A percentile compares a stretch with the other conserved stretches of the same genome.
These are phyloP conservation scores for Bovichtus variegatus DNA, from an alignment of 2,797 vertebrate species.

Conservation along the genomic window DNA sequence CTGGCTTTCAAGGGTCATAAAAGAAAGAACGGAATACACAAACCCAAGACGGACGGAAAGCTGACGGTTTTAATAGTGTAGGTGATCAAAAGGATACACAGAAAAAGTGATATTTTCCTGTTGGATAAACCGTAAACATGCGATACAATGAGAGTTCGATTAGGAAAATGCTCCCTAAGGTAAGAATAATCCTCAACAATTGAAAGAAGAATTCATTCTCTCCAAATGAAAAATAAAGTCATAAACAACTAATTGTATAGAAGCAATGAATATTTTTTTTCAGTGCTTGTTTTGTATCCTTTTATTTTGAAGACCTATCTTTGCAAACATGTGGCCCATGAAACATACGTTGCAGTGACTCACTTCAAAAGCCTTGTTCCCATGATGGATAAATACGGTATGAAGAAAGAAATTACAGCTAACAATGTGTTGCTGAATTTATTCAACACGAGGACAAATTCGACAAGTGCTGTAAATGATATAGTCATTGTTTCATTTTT, in stretches of 20 bases:
- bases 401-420: constrained; percentile 48
- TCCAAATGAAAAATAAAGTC: constrained; percentile 4
- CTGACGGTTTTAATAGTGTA: neutral
- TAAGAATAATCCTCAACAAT: constrained; percentile 46
- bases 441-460: neutral
- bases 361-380: constrained; percentile 91
- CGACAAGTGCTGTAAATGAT: neutral
- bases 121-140: constrained; percentile 45
- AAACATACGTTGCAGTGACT: constrained; percentile 85
- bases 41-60: constrained; percentile 21
- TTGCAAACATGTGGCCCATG: constrained; percentile 88
- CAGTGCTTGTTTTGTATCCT: neutral
- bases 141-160: constrained; percentile 22
- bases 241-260: neutral
- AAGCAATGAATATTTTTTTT: neutral
- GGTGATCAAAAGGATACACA: neutral
- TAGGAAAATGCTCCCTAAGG: constrained; percentile 80
- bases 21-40: constrained; percentile 39
- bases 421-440: neutral
- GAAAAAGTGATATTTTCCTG: neutral
- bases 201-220: neutral
- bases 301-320: constrained; percentile 80
- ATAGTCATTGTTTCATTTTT: neutral
- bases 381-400: constrained; percentile 90
- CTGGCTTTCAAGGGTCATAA: constrained; percentile 48